Base-by-base conservation (phyloP, 2,797 vertebrate genomes). In the Tinamus major region DNA sequence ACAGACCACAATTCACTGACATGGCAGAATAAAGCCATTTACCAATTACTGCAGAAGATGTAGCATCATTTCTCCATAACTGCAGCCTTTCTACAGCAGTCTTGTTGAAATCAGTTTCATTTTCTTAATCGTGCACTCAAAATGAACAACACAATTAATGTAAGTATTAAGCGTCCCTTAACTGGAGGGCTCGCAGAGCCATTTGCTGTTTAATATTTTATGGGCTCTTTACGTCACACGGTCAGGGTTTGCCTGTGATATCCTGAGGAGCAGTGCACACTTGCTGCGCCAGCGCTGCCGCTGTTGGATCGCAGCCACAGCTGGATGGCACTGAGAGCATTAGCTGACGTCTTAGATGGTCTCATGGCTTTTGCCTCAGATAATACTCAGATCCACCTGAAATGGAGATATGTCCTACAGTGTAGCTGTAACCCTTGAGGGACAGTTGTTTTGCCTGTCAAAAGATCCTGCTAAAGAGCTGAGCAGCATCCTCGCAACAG, bases 91-190 rank as follows among this genome's bases (percentile, higher is more conserved):
- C 74, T 79, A 72, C 33, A 26, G 27, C 72, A 89, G 31, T 70
- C 14, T 87, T 42, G 51, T 69, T 85, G 39, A 87, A 92, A 85
- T 62, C 19, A 83, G 35, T 70, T 91, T 72, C 23, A 67, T 76
- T 84, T 89, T 92, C 65, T 27, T 53, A 94, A 75, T 71, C 71
- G 21, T 48, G 33, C 76, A 78, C 49, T 89, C 92, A 86, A 79
- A 89, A 83, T 79, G 59, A 93, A 49, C 72, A 71, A 33, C 81
- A 37, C 14, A 84, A 49, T 90, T 82, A 94, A 82, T 85, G 84
- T 87, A 92, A 93, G 69, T 92, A 90, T 80, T 80, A 93, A 89
- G 71, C 69, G 89, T 14, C 58, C 24, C 59, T 35, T 80, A 87
- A 65, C n/a, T 6, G 31, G 42, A 79, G 62, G 71, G 53, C 61